A percentile compares a stretch with the other conserved stretches of the same genome.
Conservation (phyloP, 2,113 vertebrate genomes). For the Oxygymnocypris stewartii region DNA sequence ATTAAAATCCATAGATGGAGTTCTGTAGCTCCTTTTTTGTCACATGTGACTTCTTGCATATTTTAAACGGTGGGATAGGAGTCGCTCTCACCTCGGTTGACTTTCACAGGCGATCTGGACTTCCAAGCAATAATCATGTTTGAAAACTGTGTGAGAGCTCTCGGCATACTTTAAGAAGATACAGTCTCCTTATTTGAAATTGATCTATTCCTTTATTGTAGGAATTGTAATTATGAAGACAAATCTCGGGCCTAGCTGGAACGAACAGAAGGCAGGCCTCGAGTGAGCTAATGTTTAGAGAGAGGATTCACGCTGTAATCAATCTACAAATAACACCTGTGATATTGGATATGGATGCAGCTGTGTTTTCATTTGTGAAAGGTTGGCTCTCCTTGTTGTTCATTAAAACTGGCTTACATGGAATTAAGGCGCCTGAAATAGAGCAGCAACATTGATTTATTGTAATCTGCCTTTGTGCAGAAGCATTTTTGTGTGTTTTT, state of each 20-base stretch:
- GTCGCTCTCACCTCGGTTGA: conserved; percentile 32
- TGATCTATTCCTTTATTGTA: conserved; percentile 42
- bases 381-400: conserved; percentile 39
- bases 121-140: conserved; percentile 33
- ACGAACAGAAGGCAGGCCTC: neutral
- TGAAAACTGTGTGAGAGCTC: conserved; percentile 27
- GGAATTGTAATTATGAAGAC: conserved; percentile 40
- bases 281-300: conserved; percentile 40
- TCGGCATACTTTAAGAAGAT: conserved; percentile 4
- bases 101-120: neutral
- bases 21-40: conserved; percentile 33
- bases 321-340: conserved; percentile 35
- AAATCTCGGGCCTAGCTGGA: conserved; percentile 27
- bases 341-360: conserved; percentile 34
- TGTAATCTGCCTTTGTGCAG: conserved; percentile 31
- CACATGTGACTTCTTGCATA: neutral
- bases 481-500: conserved; percentile 18
- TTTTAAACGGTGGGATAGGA: conserved; percentile 27
- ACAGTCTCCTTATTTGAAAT: conserved; percentile 48
- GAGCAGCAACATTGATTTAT: conserved; percentile 39
- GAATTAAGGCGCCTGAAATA: conserved; percentile 28
- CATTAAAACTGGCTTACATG: conserved; percentile 45
- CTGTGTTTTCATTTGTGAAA: conserved; percentile 41
- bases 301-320: conserved; percentile 32
- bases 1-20: conserved; percentile 33